Percentiles rank a stretch among this genome's conserved stretches.
These are phyloP conservation scores for Ramphastos sulfuratus DNA, from an alignment of 2,113 vertebrate species.

Conservation along the genomic window DNA sequence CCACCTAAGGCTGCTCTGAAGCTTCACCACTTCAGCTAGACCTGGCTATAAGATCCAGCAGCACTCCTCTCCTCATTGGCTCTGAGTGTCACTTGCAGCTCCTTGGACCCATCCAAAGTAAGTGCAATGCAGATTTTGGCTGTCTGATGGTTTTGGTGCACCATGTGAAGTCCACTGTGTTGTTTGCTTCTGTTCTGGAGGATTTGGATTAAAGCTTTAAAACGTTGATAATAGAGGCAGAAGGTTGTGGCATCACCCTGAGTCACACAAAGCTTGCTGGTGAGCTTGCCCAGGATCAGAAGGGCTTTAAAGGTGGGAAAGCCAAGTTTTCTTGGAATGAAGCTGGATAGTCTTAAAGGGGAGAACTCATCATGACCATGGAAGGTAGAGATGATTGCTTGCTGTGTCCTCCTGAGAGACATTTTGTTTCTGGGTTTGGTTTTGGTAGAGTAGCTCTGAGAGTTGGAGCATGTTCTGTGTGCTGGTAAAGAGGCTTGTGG, in stretches of 20 bases:
- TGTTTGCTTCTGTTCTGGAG: fast-evolving
- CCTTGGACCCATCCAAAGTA: fast-evolving
- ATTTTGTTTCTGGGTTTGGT: neutral
- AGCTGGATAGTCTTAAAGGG: fast-evolving
- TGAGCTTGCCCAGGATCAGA: neutral
- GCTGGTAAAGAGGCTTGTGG: neutral
- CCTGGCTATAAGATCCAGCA: too few species aligned
- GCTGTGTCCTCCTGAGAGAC: neutral
- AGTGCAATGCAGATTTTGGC: fast-evolving
- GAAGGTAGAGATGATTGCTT: neutral
- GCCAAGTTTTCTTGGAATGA: neutral
- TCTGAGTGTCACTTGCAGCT: fast-evolving
- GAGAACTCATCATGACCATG: fast-evolving
- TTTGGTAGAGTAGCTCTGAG: neutral
- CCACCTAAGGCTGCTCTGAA: too few species aligned
- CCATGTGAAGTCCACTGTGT: fast-evolving
- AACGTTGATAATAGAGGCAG: fast-evolving
- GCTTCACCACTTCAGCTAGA: too few species aligned
- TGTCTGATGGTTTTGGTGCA: fast-evolving
- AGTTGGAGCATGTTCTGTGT: neutral
- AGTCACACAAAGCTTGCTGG: neutral
- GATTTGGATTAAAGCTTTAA: neutral
- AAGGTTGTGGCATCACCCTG: fast-evolving
- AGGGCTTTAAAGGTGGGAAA: neutral
- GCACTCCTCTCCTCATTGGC: neutral